Evolutionary conservation across 2,113 vertebrate genomes (phyloP).

Genomic region (Poicephalus gulielmi): DNA sequence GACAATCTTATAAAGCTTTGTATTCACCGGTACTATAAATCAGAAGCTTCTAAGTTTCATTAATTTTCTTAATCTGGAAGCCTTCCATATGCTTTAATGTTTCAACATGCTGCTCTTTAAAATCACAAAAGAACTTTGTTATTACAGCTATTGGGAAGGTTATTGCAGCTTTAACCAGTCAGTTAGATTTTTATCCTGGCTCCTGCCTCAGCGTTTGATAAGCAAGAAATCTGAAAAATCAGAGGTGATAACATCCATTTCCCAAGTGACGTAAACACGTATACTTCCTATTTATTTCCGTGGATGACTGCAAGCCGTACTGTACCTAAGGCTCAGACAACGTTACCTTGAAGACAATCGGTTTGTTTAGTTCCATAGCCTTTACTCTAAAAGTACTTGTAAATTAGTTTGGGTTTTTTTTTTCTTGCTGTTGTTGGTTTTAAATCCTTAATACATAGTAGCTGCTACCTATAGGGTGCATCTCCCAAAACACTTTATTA

Average conservation of each 20-base stretch:
- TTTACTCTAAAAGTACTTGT: neutral
- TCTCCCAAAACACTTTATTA: neutral
- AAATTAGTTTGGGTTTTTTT: neutral
- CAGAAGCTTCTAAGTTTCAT: conserved; percentile 24
- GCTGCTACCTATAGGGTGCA: neutral
- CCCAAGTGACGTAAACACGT: neutral
- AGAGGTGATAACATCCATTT: neutral
- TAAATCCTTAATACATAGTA: neutral
- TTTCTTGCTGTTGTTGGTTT: neutral
- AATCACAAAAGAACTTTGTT: neutral
- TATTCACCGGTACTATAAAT: conserved; percentile 10
- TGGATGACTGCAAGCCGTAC: neutral
- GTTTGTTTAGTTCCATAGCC: neutral
- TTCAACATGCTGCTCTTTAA: conserved; percentile 32
- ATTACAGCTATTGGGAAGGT: neutral
- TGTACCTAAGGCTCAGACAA: neutral
- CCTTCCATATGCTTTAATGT: conserved; percentile 34
- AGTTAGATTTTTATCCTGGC: neutral
- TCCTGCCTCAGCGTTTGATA: neutral
- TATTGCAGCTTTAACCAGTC: neutral
- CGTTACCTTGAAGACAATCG: neutral
- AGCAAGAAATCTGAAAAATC: neutral
- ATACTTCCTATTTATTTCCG: neutral
- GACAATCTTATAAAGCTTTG: conserved; percentile 44
- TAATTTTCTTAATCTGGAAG: conserved; percentile 51